phyloP scores from a whole-genome alignment of 2,797 vertebrate genomes.

The Sebastes taczanowskii region DNA sequence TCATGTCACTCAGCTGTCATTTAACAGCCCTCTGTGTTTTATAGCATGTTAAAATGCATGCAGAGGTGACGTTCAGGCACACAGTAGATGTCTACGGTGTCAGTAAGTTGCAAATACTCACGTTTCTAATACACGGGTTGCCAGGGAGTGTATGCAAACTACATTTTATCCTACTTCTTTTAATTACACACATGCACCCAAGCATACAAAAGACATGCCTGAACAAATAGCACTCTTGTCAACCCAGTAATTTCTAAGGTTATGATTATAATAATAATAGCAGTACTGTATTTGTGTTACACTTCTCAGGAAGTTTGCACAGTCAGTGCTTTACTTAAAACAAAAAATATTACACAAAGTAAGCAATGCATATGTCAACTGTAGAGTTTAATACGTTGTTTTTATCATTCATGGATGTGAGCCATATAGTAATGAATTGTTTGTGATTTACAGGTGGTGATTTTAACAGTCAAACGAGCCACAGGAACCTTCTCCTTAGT shows the following conservation, averaged over 20 bases:
- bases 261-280: conserved; percentile 30
- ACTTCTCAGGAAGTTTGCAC: neutral
- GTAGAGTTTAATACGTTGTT: neutral
- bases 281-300: neutral
- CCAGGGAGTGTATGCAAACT: neutral
- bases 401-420: neutral
- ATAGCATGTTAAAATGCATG: neutral
- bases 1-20: conserved; percentile 18
- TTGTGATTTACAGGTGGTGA: conserved; percentile 76
- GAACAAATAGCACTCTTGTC: conserved; percentile 20
- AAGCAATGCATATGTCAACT: neutral
- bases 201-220: neutral
- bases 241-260: conserved; percentile 14
- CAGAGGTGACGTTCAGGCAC: neutral
- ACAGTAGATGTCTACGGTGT: neutral
- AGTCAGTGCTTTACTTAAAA: neutral
- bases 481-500: conserved; percentile 83
- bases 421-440: conserved; percentile 13
- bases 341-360: neutral
- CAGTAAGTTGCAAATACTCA: neutral
- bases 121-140: neutral
- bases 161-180: neutral
- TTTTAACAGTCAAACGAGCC: conserved; percentile 82
- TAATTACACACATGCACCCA: neutral
- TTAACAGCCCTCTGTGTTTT: conserved; percentile 11